Conservation (phyloP, 1,140 invertebrate genomes). For the Andrena cerasifolii region DNA sequence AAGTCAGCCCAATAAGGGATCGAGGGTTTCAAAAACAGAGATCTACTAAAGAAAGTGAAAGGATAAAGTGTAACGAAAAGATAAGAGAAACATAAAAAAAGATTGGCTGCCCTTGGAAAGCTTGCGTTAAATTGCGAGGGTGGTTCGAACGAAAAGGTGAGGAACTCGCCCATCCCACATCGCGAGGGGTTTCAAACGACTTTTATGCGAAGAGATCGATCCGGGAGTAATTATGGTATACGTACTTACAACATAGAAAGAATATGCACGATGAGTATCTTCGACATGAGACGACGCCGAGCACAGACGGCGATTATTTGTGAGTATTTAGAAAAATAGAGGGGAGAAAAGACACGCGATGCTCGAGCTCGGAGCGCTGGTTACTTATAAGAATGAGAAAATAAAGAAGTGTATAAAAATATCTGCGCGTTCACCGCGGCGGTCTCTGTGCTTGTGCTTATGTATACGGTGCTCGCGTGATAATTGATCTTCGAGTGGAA, state of each 20-base stretch:
- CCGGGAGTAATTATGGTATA: conserved; percentile 54
- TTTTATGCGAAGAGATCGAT: conserved; percentile 3
- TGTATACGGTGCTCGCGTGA: background rate
- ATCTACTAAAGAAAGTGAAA: too few species aligned
- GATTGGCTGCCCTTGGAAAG: too few species aligned
- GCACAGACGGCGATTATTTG: background rate
- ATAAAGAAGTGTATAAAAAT: background rate
- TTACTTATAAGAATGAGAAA: background rate
- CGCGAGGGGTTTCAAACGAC: background rate
- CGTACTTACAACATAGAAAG: conserved; percentile 51
- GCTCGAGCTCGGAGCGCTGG: background rate
- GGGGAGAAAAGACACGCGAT: background rate
- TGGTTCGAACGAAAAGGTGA: too few species aligned
- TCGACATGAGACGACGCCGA: conserved; percentile 27
- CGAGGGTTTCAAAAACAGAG: too few species aligned
- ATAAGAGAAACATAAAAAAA: too few species aligned
- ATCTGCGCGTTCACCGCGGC: too few species aligned
- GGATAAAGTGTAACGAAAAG: too few species aligned
- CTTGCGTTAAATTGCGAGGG: too few species aligned
- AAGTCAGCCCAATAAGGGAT: too few species aligned
- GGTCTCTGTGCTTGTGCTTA: background rate
- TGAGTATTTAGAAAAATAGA: background rate
- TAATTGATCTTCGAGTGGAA: background rate
- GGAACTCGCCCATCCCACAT: too few species aligned
- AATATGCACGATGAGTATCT: conserved; percentile 41